Base-by-base conservation (phyloP, 2,888 invertebrate genomes). In the Hypercompe scribonia region DNA sequence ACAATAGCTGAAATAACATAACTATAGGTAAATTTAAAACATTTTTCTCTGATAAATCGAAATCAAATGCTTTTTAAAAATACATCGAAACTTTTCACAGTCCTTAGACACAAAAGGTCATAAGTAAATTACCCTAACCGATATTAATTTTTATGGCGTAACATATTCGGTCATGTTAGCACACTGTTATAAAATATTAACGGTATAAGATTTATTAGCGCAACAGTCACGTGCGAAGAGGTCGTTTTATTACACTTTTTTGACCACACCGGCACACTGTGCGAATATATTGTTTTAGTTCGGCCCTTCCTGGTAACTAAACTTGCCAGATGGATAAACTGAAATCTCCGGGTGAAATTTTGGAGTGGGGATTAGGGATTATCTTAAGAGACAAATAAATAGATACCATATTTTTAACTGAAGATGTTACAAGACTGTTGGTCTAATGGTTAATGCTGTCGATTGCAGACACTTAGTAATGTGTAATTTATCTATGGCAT, bases 211-310 rank as follows among this genome's bases (percentile, higher is more conserved):
- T 93, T 92, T 94, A 94, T 93, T 87, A 82, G 80, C 42, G 77
- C 80, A 61, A 82, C 81, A 87, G 92, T 91, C 94, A 93, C 93
- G 94, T 90, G 92, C 89, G 89, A 88, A 84, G 87, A 87, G 89
- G 82, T 74, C 80, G 90, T 94, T 94, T 93, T 95, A 95, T 95
- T 94, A 88, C 90, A 86, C 91, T 94, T 95, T 73, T 94, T 93
- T 93, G 88, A 71, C 81, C 85, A 74, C 71, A 72, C 72, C 84
- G 81, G 83, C 84, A 80, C 81, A 86, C 82, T 85, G 85, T 82
- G 85, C 78, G 50, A 68, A 84, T 73, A 76, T 80, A 81, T 82
- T 83, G 84, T 81, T 84, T 83, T 80, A 71, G 74, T 76, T 76
- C 1, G 46, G 58, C 64, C 42, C 31, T 63, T 61, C 28, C 58